Conservation (phyloP, 2,797 vertebrate genomes). For the Micrastur ruficollis region DNA sequence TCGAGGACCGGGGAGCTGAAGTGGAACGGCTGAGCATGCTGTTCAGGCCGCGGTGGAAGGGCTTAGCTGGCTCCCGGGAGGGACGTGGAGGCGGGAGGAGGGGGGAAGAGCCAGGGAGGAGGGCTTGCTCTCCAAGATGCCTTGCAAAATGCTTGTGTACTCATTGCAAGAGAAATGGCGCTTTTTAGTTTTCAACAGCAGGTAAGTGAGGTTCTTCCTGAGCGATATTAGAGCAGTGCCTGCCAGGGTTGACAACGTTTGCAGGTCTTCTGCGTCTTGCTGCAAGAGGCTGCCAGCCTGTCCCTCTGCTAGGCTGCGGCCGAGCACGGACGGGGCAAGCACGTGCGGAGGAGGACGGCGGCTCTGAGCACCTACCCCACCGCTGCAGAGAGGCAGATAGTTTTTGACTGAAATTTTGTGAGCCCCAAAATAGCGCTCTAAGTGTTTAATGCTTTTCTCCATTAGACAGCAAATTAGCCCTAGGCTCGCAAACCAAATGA, state of each 20-base stretch:
- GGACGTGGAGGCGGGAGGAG: not conserved
- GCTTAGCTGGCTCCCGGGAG: slow-evolving; percentile 30
- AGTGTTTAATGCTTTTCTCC: slow-evolving; percentile 64
- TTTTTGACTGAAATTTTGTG: slow-evolving; percentile 62
- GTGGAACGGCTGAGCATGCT: slow-evolving; percentile 49
- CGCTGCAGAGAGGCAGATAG: not conserved
- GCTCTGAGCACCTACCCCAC: not conserved
- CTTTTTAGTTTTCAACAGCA: not conserved
- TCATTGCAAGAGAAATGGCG: not conserved
- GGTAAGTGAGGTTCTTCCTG: not conserved
- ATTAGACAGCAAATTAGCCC: slow-evolving; percentile 71
- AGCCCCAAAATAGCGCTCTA: slow-evolving; percentile 58
- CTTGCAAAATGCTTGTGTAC: not conserved
- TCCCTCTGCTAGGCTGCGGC: accelerated
- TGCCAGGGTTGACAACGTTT: not conserved
- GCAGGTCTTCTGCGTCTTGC: not conserved
- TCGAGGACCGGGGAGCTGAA: slow-evolving; percentile 5
- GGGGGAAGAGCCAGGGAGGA: not conserved
- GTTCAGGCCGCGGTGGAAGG: not conserved
- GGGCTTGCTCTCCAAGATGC: not conserved
- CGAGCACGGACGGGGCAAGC: not conserved
- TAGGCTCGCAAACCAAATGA: slow-evolving; percentile 54
- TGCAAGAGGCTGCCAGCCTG: not conserved
- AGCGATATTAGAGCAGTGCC: not conserved
- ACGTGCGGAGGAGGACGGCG: not conserved